Percentiles rank a stretch among this genome's conserved stretches.
Conservation (phyloP, 2,113 vertebrate genomes). For the Phyllostomus hastatus region DNA sequence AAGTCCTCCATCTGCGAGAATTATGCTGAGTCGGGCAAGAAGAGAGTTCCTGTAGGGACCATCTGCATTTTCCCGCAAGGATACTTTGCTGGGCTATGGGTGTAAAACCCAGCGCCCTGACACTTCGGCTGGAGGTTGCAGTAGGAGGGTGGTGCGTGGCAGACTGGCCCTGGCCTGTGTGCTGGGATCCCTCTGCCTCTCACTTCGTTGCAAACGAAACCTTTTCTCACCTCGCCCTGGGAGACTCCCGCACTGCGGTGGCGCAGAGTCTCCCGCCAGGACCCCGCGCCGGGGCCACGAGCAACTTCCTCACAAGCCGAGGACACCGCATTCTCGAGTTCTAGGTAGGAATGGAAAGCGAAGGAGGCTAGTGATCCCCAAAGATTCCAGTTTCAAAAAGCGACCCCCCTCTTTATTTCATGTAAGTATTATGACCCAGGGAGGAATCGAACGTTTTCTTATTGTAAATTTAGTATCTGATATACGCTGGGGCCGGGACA, state of each 20-base stretch:
- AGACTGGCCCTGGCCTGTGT: fast-evolving
- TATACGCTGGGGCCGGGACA: background rate
- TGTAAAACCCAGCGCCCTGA: background rate
- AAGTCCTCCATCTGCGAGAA: background rate
- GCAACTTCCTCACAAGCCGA: background rate
- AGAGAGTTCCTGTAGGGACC: background rate
- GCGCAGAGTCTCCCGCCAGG: background rate
- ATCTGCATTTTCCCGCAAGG: fast-evolving
- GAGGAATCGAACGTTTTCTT: background rate
- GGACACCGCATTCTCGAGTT: background rate
- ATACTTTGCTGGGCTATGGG: background rate
- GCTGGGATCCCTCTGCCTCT: background rate
- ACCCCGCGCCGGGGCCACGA: background rate
- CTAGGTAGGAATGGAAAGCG: background rate
- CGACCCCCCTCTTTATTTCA: background rate
- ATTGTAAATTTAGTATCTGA: background rate
- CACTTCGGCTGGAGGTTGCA: fast-evolving
- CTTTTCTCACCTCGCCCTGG: background rate
- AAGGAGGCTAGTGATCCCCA: background rate
- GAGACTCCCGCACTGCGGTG: fast-evolving
- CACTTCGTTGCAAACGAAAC: background rate
- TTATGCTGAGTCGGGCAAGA: background rate
- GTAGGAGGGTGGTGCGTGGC: too few relatives aligned
- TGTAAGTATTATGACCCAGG: background rate
- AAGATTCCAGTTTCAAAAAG: background rate